Evolutionary conservation across 1,140 invertebrate species (phyloP).

Genomic region (Hirudo medicinalis): DNA sequence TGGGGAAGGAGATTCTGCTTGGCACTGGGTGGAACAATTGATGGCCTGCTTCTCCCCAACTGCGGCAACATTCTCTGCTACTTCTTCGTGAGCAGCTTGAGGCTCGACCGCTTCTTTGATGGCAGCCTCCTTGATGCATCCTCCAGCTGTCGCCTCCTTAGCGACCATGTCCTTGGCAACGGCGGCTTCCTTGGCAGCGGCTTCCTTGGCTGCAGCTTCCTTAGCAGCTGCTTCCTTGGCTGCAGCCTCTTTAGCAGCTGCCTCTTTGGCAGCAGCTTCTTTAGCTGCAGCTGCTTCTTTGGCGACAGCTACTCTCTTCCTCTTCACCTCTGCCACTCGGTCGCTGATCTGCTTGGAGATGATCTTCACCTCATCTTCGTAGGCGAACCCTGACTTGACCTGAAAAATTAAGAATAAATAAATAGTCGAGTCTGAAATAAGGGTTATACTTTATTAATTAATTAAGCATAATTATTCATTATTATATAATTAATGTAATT

Average conservation of each 20-base stretch:
- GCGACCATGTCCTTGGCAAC: neutral
- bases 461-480: too few species aligned
- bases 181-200: neutral
- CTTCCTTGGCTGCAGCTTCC: neutral
- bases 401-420: too few species aligned
- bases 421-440: too few species aligned
- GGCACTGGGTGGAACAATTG: too few species aligned
- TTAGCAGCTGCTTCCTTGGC: neutral
- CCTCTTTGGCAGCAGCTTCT: constrained; percentile 3
- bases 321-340: constrained; percentile 48
- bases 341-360: constrained; percentile 75
- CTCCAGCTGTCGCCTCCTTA: neutral
- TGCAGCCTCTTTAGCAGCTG: constrained; percentile 33
- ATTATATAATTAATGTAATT: too few species aligned
- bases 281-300: neutral
- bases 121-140: neutral
- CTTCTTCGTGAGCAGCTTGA: neutral
- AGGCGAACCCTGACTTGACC: constrained; percentile 37
- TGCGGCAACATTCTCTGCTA: neutral
- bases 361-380: constrained; percentile 59
- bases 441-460: too few species aligned
- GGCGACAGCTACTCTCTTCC: constrained; percentile 39
- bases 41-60: too few species aligned
- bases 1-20: too few species aligned
- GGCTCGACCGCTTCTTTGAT: neutral